Base-by-base conservation (phyloP, 2,888 invertebrate genomes). In the Timema cristinae region DNA sequence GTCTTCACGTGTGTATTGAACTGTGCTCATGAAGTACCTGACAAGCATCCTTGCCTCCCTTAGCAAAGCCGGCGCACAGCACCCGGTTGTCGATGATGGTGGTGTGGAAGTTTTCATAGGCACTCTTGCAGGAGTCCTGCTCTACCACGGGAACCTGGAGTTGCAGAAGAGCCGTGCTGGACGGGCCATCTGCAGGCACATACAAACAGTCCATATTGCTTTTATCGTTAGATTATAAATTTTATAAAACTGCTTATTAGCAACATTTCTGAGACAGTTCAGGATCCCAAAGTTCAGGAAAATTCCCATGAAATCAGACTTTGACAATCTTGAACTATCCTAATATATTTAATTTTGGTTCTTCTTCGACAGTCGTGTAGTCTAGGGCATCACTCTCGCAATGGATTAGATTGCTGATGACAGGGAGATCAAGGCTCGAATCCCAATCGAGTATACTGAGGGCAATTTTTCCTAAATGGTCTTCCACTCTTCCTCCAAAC, bases 31-130 rank as follows among this genome's bases (percentile, higher is more conserved):
- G 32, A 32, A 4, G 32, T 79, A 86, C 92, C 83, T 90, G 88
- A 77, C 92, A 92, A 61, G 92, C 88, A 79, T 92, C 92, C 79
- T 87, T 88, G 47, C 89, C 89, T 0, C 91, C 91, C 67, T 80
- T 78, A 69, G 84, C 80, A 79, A 81, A 87, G 0, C 92, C 92
- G 0, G 92, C 92, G 79, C 93, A 93, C 2, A 92, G 76, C 0
- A 90, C 88, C 1, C 89, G 84, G 32, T 87, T 82, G 78, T 91
- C 90, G 51, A 89, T 86, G 0, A 83, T 77, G 73, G 87, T 85
- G 56, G 81, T 81, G 77, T 84, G 84, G 80, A 88, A 87, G 7
- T 80, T 81, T 5, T 80, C 78, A 80, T 87, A 92, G 0, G 88
- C 86, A 4, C 82, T 77, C 59, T 83, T 82, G 77, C 95, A 95